A percentile compares a stretch with the other conserved stretches of the same genome.
Evolutionary conservation across 2,888 invertebrate genomes (phyloP).

Genomic region (Rhaphigaster nebulosa): DNA sequence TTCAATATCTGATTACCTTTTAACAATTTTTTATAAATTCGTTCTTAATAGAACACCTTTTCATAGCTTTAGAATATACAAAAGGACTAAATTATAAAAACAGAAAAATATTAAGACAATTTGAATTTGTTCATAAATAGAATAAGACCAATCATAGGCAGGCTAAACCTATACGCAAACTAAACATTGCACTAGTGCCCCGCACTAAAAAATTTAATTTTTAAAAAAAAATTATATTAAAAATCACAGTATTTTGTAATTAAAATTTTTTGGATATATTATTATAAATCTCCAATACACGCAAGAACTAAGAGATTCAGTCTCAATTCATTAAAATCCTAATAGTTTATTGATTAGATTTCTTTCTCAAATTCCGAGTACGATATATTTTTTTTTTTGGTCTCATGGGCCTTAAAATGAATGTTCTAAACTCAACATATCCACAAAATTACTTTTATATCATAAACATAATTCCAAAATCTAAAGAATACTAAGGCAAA

Average conservation of each 20-base stretch:
- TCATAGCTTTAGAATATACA: neutral
- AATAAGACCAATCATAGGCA: neutral
- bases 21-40: neutral
- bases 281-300: neutral
- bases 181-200: neutral
- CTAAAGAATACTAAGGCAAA: too few species aligned
- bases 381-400: neutral
- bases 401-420: too few species aligned
- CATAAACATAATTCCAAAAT: too few species aligned
- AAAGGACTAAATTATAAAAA: neutral
- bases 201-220: neutral
- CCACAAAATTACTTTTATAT: too few species aligned
- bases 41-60: neutral
- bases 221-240: neutral
- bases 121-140: neutral
- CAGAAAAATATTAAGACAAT: neutral
- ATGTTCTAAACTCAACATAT: too few species aligned
- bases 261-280: neutral
- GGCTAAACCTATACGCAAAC: neutral
- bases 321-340: neutral
- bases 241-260: neutral
- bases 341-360: neutral
- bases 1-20: neutral
- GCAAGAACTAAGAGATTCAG: neutral
- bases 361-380: neutral